Base-by-base conservation (phyloP, 2,113 vertebrate genomes). In the Calonectris borealis region DNA sequence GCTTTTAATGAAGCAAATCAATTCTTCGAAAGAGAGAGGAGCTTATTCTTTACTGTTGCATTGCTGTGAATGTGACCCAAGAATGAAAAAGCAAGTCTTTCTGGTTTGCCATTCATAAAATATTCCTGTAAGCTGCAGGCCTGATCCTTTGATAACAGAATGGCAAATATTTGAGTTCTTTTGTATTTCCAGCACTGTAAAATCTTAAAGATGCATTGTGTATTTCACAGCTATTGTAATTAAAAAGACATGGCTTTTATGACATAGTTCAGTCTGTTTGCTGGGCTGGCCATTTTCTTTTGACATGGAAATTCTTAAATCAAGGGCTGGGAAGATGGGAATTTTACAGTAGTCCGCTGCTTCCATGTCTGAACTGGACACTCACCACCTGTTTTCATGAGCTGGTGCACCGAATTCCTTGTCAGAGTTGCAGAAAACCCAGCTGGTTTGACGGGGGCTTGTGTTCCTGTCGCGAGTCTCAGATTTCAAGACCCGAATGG, bases 331-430 rank as follows among this genome's bases (percentile, higher is more conserved):
- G 78, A 94, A 88, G 80, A 96, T 95, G 87, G 83, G 82, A 95
- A 90, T 94, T 94, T 92, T 94, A 93, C 71, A 65, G 87, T 88
- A 88, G 77, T 81, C 62, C 55, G 36, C 44, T 88, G 65, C 93
- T 96, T 97, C 95, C 84, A 86, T 93, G 64, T 92, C 82, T 92
- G 84, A 96, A 88, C 92, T 95, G 92, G 94, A 97, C 93, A 80
- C 94, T 96, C 58, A 91, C 93, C 97, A 97, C 96, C 96, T 97
- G 96, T 97, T 97, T 95, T 90, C 87, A 89, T 0, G 82, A 94
- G 91, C 89, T 95, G 90, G 92, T 95, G 79, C 66, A 82, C 82
- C 2, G 10, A 96, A 96, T 96, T 96, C 89, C 93, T 77, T 85
- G 90, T 80, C 73, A 79, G 85, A 93, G 82, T 69, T 87, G 86